A percentile compares a stretch with the other conserved stretches of the same genome.
phyloP scores from a whole-genome alignment of 2,888 invertebrate species.

The Ypsolopha scabrella region DNA sequence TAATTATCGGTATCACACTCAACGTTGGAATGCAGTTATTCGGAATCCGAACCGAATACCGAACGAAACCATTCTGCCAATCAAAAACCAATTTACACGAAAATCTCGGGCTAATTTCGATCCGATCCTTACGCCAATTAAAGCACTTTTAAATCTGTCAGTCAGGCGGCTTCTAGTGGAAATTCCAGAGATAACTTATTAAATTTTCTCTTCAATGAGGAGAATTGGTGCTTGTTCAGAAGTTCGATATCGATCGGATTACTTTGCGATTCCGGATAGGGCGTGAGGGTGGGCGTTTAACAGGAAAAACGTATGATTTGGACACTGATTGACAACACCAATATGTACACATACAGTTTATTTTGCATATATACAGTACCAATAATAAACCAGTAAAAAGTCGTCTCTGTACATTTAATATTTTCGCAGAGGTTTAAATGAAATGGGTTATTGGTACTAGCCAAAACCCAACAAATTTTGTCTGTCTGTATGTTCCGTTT shows the following conservation, averaged over 20 bases:
- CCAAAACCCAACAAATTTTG: too few species aligned
- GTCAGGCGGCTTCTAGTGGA: slow-evolving; percentile 4
- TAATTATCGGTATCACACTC: not conserved
- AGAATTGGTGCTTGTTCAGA: not conserved
- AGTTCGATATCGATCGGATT: not conserved
- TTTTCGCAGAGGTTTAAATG: too few species aligned
- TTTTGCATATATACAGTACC: too few species aligned
- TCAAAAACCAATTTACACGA: not conserved
- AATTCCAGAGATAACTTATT: slow-evolving; percentile 5
- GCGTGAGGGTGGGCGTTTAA: not conserved
- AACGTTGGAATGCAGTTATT: too few species aligned
- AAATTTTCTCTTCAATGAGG: not conserved
- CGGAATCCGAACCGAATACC: not conserved
- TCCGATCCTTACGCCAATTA: slow-evolving; percentile 1
- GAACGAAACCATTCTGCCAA: not conserved
- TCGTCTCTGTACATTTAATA: too few species aligned
- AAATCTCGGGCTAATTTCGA: not conserved
- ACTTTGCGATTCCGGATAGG: not conserved
- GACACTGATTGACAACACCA: too few species aligned
- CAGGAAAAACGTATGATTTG: not conserved
- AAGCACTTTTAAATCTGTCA: slow-evolving; percentile 5
- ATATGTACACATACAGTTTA: too few species aligned
- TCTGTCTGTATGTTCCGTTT: too few species aligned
- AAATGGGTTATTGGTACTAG: too few species aligned
- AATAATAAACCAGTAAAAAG: too few species aligned